Percentiles rank a stretch among this genome's conserved stretches.
Evolutionary conservation across 2,888 invertebrate genomes (phyloP).

Genomic region (Elegia similella): DNA sequence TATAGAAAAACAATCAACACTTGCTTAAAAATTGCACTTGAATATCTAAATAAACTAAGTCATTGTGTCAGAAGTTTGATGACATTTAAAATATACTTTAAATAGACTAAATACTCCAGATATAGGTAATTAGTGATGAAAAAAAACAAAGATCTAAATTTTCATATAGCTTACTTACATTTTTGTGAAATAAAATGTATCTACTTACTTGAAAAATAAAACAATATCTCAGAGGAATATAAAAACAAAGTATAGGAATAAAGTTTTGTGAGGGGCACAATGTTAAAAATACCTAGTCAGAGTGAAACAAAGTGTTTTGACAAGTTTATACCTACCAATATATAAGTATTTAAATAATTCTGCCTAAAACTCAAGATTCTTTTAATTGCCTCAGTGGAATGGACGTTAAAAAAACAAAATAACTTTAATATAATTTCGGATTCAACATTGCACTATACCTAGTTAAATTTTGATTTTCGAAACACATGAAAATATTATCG

Average conservation of each 20-base stretch:
- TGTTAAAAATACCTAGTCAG: background rate
- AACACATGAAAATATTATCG: background rate
- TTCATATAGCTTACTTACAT: background rate
- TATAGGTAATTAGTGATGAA: slow-evolving; percentile 1
- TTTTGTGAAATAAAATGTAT: slow-evolving; percentile 2
- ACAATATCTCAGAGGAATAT: background rate
- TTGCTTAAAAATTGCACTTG: slow-evolving; percentile 54
- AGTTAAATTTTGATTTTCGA: background rate
- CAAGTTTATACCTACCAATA: background rate
- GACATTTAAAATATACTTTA: background rate
- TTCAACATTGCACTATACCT: slow-evolving; percentile 13
- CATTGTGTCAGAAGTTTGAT: background rate
- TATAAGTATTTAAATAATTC: background rate
- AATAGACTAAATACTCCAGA: background rate
- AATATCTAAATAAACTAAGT: slow-evolving; percentile 25
- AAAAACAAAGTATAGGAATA: slow-evolving; percentile 1
- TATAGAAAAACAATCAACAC: slow-evolving; percentile 57
- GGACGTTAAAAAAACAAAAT: slow-evolving; percentile 3
- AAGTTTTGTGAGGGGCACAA: background rate
- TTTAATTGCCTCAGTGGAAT: slow-evolving; percentile 13
- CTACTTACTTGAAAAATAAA: background rate
- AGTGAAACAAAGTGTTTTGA: too few species aligned
- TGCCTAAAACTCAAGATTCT: background rate
- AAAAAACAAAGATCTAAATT: slow-evolving; percentile 1
- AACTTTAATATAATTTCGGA: background rate